Evolutionary conservation across 2,888 invertebrate species (phyloP), one percentile per base, ranked within the genome.

Genomic region (Cephus runcator): DNA sequence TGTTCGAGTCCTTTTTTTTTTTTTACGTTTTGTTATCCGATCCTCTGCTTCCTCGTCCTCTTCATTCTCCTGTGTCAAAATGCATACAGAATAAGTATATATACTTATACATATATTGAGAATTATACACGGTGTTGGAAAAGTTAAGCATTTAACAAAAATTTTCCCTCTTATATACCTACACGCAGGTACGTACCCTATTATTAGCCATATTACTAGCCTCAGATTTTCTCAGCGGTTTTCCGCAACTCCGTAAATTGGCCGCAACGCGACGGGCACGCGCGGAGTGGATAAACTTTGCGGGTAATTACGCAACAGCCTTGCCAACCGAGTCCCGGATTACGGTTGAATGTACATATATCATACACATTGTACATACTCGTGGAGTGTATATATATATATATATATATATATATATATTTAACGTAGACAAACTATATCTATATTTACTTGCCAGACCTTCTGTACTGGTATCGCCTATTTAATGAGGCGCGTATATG

Each of bases 251-350:
- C 33, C 71, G 77, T 68, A 75, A 77, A 79, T 69, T 73, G 77
- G n/a, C 76, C 15, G 78, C 79, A 80, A 83, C 77, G 79, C 79
- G 79, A 78, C 77, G n/a, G 79, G 80, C 79, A 79, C 82, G 83
- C 82, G 83, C 83, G 79, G 77, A 81, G 81, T 81, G 81, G 78
- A 83, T 83, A 83, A 83, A 83, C 83, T 81, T 76, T n/a, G 79
- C 69, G 76, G 75, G 76, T 75, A 78, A 76, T 76, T 71, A 71
- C 71, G 34, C 31, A 71, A 71, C 71, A 12, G 71, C 71, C 71
- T 30, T 71, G 33, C 33, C 31, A 34, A 31, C 31, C 71, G 71
- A 31, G 34, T 34, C 71, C 71, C 23, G 71, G 71, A 71, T 71
- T 31, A 71, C 71, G 71, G 23, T 9, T 56, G 56, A 23, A 56